phyloP scores from a whole-genome alignment of 2,113 vertebrate genomes.

The Rhinoptilus africanus region DNA sequence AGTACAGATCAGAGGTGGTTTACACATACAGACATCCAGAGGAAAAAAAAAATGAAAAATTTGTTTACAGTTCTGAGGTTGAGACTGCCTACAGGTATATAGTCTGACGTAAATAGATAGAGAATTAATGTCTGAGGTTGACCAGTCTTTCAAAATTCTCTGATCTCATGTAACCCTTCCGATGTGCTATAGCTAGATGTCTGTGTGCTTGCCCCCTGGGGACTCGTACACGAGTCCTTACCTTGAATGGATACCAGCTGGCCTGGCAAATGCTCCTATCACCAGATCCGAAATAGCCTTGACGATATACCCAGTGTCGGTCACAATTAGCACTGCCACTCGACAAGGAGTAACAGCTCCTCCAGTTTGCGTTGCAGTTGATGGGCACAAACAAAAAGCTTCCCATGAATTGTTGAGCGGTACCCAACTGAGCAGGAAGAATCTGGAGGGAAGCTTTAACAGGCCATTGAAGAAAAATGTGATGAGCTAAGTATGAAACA shows the following conservation, averaged over 20 bases:
- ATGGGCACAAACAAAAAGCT: slow-evolving; percentile 12
- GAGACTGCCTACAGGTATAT: background rate
- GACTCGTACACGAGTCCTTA: background rate
- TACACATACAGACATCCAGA: background rate
- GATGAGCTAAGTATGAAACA: slow-evolving; percentile 40
- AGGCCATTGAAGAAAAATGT: slow-evolving; percentile 26
- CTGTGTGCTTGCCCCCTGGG: background rate
- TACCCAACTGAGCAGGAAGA: slow-evolving; percentile 18
- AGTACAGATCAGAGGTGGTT: slow-evolving; percentile 2
- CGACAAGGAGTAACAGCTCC: background rate
- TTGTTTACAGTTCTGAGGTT: slow-evolving; percentile 8
- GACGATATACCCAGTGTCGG: background rate
- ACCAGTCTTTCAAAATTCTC: background rate
- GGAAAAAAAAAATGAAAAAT: background rate
- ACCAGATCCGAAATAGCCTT: background rate
- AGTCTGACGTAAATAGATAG: background rate
- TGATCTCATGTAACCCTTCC: background rate
- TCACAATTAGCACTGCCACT: background rate
- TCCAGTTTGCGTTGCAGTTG: background rate
- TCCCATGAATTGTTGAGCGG: background rate
- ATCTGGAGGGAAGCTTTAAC: slow-evolving; percentile 45
- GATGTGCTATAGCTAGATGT: background rate
- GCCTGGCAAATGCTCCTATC: background rate
- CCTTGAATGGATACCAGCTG: slow-evolving; percentile 11
- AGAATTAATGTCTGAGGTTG: background rate